Evolutionary conservation across 2,113 vertebrate genomes (phyloP), one percentile per base, ranked within the genome.

Genomic region (Chamaea fasciata): DNA sequence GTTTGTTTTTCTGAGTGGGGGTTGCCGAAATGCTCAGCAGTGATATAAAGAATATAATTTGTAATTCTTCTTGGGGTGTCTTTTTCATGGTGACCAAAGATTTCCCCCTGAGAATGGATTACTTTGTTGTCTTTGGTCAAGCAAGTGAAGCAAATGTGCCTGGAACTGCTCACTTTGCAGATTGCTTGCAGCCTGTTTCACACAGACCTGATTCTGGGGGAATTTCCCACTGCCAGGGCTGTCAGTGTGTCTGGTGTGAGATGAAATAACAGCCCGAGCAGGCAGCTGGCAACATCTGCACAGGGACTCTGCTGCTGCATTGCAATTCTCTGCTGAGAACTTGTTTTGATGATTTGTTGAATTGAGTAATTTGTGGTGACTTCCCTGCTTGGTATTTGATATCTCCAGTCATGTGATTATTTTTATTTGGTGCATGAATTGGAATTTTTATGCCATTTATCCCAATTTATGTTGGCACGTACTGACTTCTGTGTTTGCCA

Each of bases 401-500:
- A 77, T 21, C 79, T 92, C 63, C 37, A 64, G 56, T 67, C 47
- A 55, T 49, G 42, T 39, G 87, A n/a, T 57, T 69, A 42, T 79
- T 47, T 39, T 57, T 74, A 39, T 55, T 90, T 82, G 41, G 59
- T 77, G 33, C 46, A 6, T 10, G 20, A 74, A 67, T 70, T 86
- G 71, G 52, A 64, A 75, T 75, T 83, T 92, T 92, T 59, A 17
- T 88, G 79, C 80, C 82, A 57, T 92, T 91, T 96, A 41, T 77
- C 78, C 71, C 79, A 50, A 46, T 93, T 96, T 73, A 6, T 71
- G 30, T 95, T 91, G 93, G 64, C 56, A 71, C 52, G 30, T 26
- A 13, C 20, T 47, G 81, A 46, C 60, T 68, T 39, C 20, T 68
- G 47, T 28, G 27, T 86, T 83, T 63, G 64, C 87, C 67, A 22